phyloP scores from a whole-genome alignment of 2,797 vertebrate species.

The Ctenosaura bakeri region DNA sequence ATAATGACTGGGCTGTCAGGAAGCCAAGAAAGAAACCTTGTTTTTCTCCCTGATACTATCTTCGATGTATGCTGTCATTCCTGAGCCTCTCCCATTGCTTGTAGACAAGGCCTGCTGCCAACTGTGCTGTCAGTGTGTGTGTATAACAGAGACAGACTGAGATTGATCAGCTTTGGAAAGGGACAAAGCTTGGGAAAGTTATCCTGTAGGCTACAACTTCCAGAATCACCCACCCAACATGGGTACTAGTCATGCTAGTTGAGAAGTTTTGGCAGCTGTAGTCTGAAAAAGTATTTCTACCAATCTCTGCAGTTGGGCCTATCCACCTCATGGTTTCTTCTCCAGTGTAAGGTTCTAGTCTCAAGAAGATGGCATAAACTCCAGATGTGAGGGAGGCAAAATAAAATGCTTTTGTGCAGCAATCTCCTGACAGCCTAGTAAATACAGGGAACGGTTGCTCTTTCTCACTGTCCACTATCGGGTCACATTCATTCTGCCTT shows the following conservation, averaged over 20 bases:
- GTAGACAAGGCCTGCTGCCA: conserved; percentile 54
- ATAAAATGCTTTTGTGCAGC: conserved; percentile 21
- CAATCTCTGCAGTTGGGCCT: background rate
- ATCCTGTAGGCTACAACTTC: background rate
- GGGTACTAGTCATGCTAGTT: background rate
- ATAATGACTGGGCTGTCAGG: conserved; percentile 44
- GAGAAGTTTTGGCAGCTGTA: background rate
- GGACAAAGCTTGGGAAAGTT: background rate
- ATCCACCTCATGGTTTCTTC: conserved; percentile 17
- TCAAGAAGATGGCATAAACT: conserved; percentile 6
- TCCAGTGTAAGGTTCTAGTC: conserved; percentile 23
- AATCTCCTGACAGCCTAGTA: conserved; percentile 16
- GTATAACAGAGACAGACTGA: background rate
- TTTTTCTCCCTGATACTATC: conserved; percentile 33
- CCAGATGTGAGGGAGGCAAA: background rate
- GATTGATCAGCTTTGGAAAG: conserved; percentile 16
- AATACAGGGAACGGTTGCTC: background rate
- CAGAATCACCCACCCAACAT: background rate
- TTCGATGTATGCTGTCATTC: conserved; percentile 47
- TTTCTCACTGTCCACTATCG: background rate
- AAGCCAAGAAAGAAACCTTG: conserved; percentile 33
- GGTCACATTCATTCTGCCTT: background rate
- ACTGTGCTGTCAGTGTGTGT: conserved; percentile 23
- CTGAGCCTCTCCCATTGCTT: conserved; percentile 37
- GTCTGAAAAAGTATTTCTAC: background rate